These are phyloP conservation scores for Lytechinus variegatus DNA, from an alignment of 35 echinoderm and acorn worm genomes.

Conservation along the genomic window DNA sequence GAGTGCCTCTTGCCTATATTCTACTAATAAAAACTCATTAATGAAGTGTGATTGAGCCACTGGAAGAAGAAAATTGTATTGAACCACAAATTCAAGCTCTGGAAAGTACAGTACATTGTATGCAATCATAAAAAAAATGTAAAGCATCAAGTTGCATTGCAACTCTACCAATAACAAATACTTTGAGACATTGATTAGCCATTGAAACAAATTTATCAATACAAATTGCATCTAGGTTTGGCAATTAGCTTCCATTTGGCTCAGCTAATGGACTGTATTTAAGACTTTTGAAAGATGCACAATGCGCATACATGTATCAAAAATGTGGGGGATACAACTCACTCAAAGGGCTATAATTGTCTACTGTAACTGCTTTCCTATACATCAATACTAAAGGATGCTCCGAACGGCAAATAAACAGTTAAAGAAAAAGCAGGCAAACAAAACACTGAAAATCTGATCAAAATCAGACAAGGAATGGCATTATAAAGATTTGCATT, in stretches of 20 bases:
- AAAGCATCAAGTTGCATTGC: too few relatives aligned
- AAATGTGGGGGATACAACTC: not conserved
- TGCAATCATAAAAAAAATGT: not conserved
- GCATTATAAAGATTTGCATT: too few relatives aligned
- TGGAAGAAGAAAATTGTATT: not conserved
- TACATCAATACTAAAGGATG: too few relatives aligned
- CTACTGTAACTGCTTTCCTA: too few relatives aligned
- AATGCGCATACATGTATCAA: not conserved
- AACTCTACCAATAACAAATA: not conserved
- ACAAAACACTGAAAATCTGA: too few relatives aligned
- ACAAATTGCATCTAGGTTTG: not conserved
- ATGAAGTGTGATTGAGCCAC: not conserved
- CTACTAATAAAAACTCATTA: not conserved
- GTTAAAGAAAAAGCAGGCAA: too few relatives aligned
- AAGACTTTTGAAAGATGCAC: not conserved
- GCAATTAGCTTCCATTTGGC: not conserved
- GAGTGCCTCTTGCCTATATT: not conserved
- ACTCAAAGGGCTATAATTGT: too few relatives aligned
- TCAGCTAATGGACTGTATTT: not conserved
- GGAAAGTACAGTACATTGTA: not conserved
- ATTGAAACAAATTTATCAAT: not conserved
- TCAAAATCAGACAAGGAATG: too few relatives aligned
- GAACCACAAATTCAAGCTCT: too few relatives aligned
- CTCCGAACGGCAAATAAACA: too few relatives aligned
- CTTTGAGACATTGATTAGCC: not conserved